A percentile compares a stretch with the other conserved stretches of the same genome.
Evolutionary conservation across 1,140 invertebrate genomes (phyloP).

Genomic region (Brachionus sp.): DNA sequence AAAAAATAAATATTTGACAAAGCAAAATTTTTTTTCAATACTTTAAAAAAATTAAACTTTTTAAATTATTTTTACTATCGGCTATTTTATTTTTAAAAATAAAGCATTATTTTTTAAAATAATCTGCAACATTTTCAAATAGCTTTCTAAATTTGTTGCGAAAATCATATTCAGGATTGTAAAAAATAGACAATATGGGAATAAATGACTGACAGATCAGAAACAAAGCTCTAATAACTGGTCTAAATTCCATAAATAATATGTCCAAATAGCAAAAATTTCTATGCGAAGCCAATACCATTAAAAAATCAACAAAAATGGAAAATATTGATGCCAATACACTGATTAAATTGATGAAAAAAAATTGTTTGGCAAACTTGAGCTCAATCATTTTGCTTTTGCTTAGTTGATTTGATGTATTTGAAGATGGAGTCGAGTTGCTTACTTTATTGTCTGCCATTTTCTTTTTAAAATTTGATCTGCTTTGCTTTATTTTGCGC

Average conservation of each 20-base stretch:
- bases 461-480: background rate
- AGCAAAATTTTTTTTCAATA: too few species aligned
- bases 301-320: background rate
- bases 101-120: too few species aligned
- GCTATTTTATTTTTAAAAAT: too few species aligned
- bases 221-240: background rate
- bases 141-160: background rate
- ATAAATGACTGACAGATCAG: background rate
- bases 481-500: background rate
- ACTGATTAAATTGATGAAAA: background rate
- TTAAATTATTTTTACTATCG: too few species aligned
- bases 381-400: background rate
- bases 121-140: too few species aligned
- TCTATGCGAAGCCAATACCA: constrained; percentile 8
- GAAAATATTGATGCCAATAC: background rate
- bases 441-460: background rate
- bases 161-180: background rate
- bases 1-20: too few species aligned
- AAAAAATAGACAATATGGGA: background rate
- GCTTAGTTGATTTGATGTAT: background rate
- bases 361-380: constrained; percentile 8
- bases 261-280: background rate
- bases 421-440: background rate
- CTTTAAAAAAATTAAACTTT: too few species aligned
- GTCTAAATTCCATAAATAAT: background rate